Base-by-base conservation (phyloP, 2,888 invertebrate genomes). In the Holacanthella duospinosa region DNA sequence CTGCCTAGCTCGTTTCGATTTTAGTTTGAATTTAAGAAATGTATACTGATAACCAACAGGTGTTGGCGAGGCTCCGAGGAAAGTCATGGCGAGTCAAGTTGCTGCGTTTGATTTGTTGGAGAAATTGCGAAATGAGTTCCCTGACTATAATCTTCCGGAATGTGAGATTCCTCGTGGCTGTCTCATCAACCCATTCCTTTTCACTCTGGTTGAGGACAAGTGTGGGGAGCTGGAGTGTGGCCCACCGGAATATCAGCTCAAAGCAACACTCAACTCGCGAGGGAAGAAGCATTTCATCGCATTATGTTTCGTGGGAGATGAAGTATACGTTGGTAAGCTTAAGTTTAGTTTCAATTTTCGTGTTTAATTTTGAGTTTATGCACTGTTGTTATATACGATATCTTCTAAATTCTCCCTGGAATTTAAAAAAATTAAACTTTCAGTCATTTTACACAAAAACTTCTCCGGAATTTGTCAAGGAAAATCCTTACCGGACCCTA, bases 181-280 rank as follows among this genome's bases (percentile, higher is more conserved):
- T 26, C 27, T 55, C 25, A 26, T 55, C 25, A 55, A 55, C n/a
- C 55, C 55, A 28, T 55, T 55, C n/a, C 26, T 55, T n/a, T 55
- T 55, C 55, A 55, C 24, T 3, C n/a, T 55, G 55, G 9, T 55
- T 3, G 29, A 55, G 6, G 29, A 55, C 26, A 12, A 6, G 6
- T 55, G 55, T 24, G 27, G 25, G 55, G 27, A 19, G 25, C 6
- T 12, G 3, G 29, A 26, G 3, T 55, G 3, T 9, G 12, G 25
- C 6, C 25, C 6, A 6, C 55, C 55, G 19, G 48, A n/a, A 9
- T 48, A n/a, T 48, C 19, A 48, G 21, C 12, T 48, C 4, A n/a
- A n/a, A 9, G 12, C 4, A 4, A 21, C 6, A 4, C 12, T n/a
- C 16, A 48, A 48, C 21, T 9, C 12, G 21, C 4, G n/a, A 21